phyloP scores from a whole-genome alignment of 2,797 vertebrate genomes.

The Chiloscyllium punctatum region DNA sequence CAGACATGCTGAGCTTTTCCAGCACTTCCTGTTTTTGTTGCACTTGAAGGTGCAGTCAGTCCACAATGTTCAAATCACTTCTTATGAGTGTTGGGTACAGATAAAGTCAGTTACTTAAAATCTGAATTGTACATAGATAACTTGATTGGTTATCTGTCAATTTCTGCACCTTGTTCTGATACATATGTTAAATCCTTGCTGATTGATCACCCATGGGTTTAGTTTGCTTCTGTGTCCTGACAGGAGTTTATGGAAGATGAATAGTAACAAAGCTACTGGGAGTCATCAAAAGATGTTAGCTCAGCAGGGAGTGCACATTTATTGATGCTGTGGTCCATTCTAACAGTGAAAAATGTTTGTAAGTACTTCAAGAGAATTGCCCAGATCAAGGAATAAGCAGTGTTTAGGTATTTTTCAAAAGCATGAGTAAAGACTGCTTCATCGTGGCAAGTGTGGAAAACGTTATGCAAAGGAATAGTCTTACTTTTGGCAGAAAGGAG shows the following conservation, averaged over 20 bases:
- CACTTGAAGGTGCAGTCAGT: not conserved
- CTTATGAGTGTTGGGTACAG: not conserved
- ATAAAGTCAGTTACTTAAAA: constrained; percentile 20
- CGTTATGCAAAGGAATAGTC: not conserved
- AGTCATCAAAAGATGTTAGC: constrained; percentile 36
- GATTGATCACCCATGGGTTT: constrained; percentile 36
- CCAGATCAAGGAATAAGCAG: not conserved
- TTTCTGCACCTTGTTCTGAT: not conserved
- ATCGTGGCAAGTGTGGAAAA: not conserved
- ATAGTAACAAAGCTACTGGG: constrained; percentile 32
- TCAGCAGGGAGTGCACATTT: constrained; percentile 39
- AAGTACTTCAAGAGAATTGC: not conserved
- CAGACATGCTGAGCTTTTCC: no score
- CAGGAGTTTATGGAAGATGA: constrained; percentile 40
- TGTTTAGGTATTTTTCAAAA: not conserved
- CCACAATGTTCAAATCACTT: not conserved
- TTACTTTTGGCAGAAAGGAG: not conserved
- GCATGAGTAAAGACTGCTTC: not conserved
- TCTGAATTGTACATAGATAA: not conserved
- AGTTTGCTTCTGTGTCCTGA: constrained; percentile 39
- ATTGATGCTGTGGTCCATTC: constrained; percentile 39
- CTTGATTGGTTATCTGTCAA: not conserved
- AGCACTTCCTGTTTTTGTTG: no score
- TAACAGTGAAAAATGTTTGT: constrained; percentile 22
- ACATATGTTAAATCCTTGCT: not conserved